A percentile compares a stretch with the other conserved stretches of the same genome.
These are phyloP conservation scores for Alviniconcha strummeri DNA, from an alignment of 2,888 invertebrate genomes.

Conservation along the genomic window DNA sequence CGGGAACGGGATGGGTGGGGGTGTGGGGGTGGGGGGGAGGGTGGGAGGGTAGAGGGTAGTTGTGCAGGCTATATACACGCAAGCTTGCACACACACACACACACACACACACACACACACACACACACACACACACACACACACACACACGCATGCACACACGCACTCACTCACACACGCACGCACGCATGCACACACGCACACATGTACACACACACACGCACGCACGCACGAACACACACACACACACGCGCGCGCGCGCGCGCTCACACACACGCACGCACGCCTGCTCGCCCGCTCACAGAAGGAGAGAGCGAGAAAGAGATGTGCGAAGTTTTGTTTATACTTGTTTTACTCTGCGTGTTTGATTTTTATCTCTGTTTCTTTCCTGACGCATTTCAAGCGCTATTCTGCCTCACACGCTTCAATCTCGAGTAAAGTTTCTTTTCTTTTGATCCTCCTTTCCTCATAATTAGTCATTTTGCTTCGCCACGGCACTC, in stretches of 20 bases:
- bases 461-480: no score
- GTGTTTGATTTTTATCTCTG: neutral
- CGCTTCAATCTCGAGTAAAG: no score
- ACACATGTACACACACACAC: slow-evolving; percentile 8
- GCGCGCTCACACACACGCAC: slow-evolving; percentile 4
- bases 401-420: no score
- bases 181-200: slow-evolving; percentile 15
- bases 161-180: neutral
- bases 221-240: neutral
- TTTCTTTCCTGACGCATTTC: neutral
- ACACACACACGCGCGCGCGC: neutral
- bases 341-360: neutral
- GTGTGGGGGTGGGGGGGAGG: no score
- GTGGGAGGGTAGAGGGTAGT: no score
- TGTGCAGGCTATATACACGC: neutral
- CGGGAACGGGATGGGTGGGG: no score
- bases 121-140: neutral
- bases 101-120: neutral
- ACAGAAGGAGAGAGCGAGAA: no score
- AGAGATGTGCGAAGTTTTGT: no score
- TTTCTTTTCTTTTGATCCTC: no score
- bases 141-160: neutral
- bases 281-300: neutral
- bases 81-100: neutral
- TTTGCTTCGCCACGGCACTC: no score